Base-by-base conservation (phyloP, 2,888 invertebrate genomes). In the Byasa hedistus region DNA sequence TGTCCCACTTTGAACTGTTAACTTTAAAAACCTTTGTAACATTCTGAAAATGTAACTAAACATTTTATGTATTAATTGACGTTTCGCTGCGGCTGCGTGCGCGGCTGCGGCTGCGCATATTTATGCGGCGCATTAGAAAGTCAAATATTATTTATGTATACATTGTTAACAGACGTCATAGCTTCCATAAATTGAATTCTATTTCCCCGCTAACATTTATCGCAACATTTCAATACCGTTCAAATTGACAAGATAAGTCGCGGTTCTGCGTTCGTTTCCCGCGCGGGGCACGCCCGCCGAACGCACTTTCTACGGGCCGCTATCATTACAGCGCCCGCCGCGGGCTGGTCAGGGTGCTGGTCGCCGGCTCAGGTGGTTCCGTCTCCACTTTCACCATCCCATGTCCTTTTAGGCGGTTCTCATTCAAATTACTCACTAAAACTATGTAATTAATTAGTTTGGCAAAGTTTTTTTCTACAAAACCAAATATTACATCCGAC, bases 241-340 rank as follows among this genome's bases (percentile, higher is more conserved):
- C 66, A 62, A 58, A 27, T 27, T 66, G 66, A 66, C 66, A 58
- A 55, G 66, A 55, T 66, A 66, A 66, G 57, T 22, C 57, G 32
- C 24, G 36, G 24, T 61, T 17, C 57, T 24, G 59, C 21, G 39
- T 61, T 55, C 52, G 61, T 57, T 65, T 61, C 51, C 65, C 65
- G 55, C 5, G 22, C 27, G 57, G 57, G 5, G 44, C 57, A n/a
- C 64, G 48, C 65, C 61, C 55, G 61, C 66, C 65, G 69, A 75
- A 73, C 73, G 77, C 76, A 77, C 83, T 84, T 84, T 84, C 84
- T 82, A 79, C 69, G 69, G 74, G 81, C 74, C 76, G 78, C 83
- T 83, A 80, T 83, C 71, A 82, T 84, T 83, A 83, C 71, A 70
- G 64, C 72, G 66, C 59, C 63, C 65, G 70, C 70, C 69, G 72